phyloP scores from a whole-genome alignment of 2,888 invertebrate genomes.

The Selenia dentaria region DNA sequence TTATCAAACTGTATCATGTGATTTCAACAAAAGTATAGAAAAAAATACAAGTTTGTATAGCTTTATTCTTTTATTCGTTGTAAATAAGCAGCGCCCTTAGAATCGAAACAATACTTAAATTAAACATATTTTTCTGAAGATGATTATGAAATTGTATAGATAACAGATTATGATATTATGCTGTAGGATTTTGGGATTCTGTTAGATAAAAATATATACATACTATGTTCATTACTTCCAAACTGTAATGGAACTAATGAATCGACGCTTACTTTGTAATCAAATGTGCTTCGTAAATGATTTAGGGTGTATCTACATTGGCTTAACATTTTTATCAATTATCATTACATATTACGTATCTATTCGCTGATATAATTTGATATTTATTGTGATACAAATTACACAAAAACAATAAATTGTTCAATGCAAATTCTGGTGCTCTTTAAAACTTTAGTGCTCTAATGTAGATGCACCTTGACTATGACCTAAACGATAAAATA shows the following conservation, averaged over 20 bases:
- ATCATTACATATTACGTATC: too few species aligned
- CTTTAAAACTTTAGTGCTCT: neutral
- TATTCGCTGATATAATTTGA: too few species aligned
- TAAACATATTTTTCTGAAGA: constrained; percentile 31
- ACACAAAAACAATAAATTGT: neutral
- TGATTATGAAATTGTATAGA: constrained; percentile 29
- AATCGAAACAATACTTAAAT: constrained; percentile 24
- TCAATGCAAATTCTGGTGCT: constrained; percentile 9
- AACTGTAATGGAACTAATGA: constrained; percentile 29
- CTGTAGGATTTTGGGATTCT: constrained; percentile 33
- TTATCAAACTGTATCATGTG: neutral
- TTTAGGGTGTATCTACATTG: constrained; percentile 29
- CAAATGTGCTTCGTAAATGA: constrained; percentile 26
- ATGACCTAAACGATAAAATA: constrained; percentile 2
- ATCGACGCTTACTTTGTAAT: constrained; percentile 29
- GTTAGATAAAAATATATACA: constrained; percentile 18
- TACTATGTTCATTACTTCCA: constrained; percentile 22
- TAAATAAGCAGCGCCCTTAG: constrained; percentile 25
- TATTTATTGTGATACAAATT: too few species aligned
- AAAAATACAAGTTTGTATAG: neutral
- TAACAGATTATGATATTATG: constrained; percentile 31
- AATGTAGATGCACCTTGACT: constrained; percentile 15
- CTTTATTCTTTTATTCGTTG: neutral
- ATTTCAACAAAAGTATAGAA: neutral
- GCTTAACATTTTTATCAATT: neutral